A percentile compares a stretch with the other conserved stretches of the same genome.
phyloP scores from a whole-genome alignment of 2,888 invertebrate genomes.

The Ormyrus labotus region DNA sequence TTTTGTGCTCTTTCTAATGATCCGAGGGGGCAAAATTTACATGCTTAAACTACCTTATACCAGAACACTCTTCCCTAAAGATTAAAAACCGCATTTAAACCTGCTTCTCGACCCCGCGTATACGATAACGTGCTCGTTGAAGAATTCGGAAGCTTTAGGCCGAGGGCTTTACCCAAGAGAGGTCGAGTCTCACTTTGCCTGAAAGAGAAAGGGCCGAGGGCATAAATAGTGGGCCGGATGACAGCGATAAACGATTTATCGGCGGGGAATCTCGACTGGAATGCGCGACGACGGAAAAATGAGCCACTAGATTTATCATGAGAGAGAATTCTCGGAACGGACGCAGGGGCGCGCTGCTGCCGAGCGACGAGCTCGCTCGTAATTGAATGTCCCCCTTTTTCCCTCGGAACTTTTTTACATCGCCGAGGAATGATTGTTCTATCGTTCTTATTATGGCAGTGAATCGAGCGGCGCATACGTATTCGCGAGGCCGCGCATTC shows the following conservation, averaged over 20 bases:
- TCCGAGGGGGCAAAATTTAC: too few species aligned
- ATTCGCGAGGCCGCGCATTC: too few species aligned
- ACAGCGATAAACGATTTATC: constrained; percentile 54
- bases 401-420: too few species aligned
- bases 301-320: constrained; percentile 45
- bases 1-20: too few species aligned
- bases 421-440: too few species aligned
- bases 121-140: too few species aligned
- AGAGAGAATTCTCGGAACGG: constrained; percentile 23
- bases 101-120: too few species aligned
- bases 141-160: background rate
- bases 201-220: constrained; percentile 3
- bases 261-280: constrained; percentile 42
- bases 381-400: constrained; percentile 37
- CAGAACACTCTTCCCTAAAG: too few species aligned
- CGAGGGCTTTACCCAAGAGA: background rate
- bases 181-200: background rate
- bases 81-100: too few species aligned
- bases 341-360: background rate
- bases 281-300: constrained; percentile 51
- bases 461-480: too few species aligned
- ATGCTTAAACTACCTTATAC: too few species aligned
- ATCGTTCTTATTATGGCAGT: too few species aligned
- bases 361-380: background rate
- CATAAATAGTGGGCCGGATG: constrained; percentile 36